phyloP scores from a whole-genome alignment of 35 echinoderm and acorn worm species.

The Holothuria glaberrima region DNA sequence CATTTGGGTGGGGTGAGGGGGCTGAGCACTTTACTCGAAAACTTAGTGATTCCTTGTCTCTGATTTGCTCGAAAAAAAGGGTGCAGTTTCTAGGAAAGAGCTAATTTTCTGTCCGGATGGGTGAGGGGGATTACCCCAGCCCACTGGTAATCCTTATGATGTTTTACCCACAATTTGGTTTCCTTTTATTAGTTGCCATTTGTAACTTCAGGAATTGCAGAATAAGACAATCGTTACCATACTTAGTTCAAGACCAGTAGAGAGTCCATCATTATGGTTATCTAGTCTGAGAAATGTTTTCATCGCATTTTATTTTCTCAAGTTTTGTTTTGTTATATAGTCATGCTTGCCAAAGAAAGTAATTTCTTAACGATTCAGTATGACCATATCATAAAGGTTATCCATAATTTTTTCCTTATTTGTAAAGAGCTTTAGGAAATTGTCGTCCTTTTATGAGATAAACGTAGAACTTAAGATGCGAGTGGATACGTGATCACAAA shows the following conservation, averaged over 20 bases:
- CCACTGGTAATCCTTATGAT: too few relatives aligned
- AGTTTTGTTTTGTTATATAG: background rate
- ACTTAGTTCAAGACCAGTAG: background rate
- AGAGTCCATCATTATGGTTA: background rate
- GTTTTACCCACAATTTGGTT: too few relatives aligned
- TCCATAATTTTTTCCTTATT: background rate
- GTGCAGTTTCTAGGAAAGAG: too few relatives aligned
- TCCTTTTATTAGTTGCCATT: too few relatives aligned
- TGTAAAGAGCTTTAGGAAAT: background rate
- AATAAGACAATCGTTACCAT: background rate
- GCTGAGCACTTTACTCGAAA: too few relatives aligned
- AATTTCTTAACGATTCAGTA: background rate
- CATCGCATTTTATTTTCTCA: background rate
- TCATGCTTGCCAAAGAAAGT: background rate
- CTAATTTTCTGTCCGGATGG: too few relatives aligned
- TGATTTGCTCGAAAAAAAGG: too few relatives aligned
- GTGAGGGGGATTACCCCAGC: too few relatives aligned
- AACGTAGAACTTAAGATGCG: too few relatives aligned
- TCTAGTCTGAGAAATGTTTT: background rate
- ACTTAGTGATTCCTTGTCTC: too few relatives aligned
- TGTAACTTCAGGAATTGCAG: conserved; percentile 22
- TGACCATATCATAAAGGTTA: background rate
- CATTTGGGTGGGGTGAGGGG: too few relatives aligned
- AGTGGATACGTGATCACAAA: too few relatives aligned
- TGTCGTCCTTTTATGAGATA: background rate